Base-by-base conservation (phyloP, 2,113 vertebrate genomes). In the Dunckerocampus dactyliophorus region DNA sequence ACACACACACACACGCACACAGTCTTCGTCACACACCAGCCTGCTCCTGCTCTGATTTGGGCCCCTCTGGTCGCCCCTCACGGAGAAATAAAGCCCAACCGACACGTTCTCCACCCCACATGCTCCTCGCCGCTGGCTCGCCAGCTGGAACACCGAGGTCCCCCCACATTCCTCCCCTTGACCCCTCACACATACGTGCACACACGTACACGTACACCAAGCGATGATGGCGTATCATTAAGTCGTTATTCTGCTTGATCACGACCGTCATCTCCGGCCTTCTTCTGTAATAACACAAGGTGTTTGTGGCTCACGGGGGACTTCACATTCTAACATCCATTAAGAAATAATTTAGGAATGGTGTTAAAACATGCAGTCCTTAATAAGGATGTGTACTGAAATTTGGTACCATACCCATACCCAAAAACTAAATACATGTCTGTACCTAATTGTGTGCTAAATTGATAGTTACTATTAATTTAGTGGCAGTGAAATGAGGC, bases 81-180 rank as follows among this genome's bases (percentile, higher is more conserved):
- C 73, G 69, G 68, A 79, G 75, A 72, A 43, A 76, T 71, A 76
- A 67, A 70, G 66, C 69, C 76, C 77, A 75, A 68, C 80, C 62
- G 68, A 79, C 80, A 85, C 85, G 80, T 82, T 83, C 79, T 52
- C 67, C 62, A 72, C 71, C 70, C 75, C 79, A 76, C 79, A 86
- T 74, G 78, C 74, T 70, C 67, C 70, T 67, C 46, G 79, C 81
- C 56, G 45, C 81, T 81, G 77, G 78, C 80, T 78, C 71, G 59
- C 76, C 65, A 70, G 79, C 79, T 85, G 77, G 74, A 85, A 72
- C 75, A 58, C 65, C 53, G 71, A 72, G 76, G 60, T 71, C 79
- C 75, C 67, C 69, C 52, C 79, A 64, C 28, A 65, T 69, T 28
- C 76, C 63, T 65, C 71, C 62, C 63, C 50, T 62, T 17, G 39